These are phyloP conservation scores for Corythoichthys haematopterus DNA, from an alignment of 2,113 vertebrate genomes.

Conservation along the genomic window DNA sequence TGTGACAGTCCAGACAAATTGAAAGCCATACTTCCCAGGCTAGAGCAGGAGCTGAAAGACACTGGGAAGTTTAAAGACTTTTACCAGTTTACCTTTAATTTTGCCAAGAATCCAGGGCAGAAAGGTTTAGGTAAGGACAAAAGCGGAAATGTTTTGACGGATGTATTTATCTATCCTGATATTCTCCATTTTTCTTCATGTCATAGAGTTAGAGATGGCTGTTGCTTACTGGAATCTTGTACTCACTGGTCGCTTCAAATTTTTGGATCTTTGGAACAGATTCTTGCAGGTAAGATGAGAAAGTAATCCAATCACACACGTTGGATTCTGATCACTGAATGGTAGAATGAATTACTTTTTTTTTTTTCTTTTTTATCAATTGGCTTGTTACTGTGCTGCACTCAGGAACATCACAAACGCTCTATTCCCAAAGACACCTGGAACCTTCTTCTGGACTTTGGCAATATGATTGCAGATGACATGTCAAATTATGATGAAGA, in stretches of 20 bases:
- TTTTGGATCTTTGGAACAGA: conserved; percentile 94
- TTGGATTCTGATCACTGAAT: background rate
- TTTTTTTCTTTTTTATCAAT: background rate
- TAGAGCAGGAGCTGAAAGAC: conserved; percentile 93
- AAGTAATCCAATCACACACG: background rate
- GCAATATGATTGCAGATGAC: conserved; percentile 94
- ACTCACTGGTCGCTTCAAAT: conserved; percentile 90
- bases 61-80: conserved; percentile 90
- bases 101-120: conserved; percentile 95
- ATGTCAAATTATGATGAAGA: conserved; percentile 98
- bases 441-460: conserved; percentile 94
- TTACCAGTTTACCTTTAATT: conserved; percentile 95
- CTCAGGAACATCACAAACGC: conserved; percentile 91
- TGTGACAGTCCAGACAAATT: conserved; percentile 91
- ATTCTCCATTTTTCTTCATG: background rate
- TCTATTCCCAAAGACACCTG: conserved; percentile 94
- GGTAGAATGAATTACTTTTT: background rate
- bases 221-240: conserved; percentile 96
- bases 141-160: background rate
- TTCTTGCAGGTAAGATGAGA: conserved; percentile 85
- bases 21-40: conserved; percentile 79
- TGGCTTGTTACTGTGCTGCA: conserved; percentile 6
- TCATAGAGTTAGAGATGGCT: conserved; percentile 91
- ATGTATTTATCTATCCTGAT: background rate
- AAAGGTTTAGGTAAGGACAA: conserved; percentile 86